Conservation (phyloP, 2,888 invertebrate species). For the Cheilosia grossa region DNA sequence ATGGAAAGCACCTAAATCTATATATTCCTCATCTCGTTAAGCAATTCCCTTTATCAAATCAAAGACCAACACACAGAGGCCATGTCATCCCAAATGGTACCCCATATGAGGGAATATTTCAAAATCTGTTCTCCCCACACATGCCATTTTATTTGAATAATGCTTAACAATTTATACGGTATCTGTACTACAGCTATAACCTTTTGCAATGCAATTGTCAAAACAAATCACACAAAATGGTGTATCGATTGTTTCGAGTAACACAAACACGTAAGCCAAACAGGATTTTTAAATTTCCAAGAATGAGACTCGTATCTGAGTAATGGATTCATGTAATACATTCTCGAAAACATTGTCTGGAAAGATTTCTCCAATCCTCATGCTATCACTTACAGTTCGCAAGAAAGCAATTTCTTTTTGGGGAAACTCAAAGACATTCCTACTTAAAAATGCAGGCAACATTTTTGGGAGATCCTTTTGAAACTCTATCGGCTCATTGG, state of each 20-base stretch:
- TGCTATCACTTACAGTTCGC: not conserved
- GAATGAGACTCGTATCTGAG: slow-evolving; percentile 19
- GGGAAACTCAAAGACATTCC: not conserved
- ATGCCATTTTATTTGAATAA: slow-evolving; percentile 33
- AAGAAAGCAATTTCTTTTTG: not conserved
- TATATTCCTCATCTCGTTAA: too few species aligned
- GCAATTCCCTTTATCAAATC: too few species aligned
- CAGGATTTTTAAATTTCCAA: slow-evolving; percentile 20
- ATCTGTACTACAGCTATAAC: not conserved
- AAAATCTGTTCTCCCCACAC: not conserved
- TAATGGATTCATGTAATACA: slow-evolving; percentile 39
- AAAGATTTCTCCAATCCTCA: not conserved
- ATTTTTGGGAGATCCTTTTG: not conserved
- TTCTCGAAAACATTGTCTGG: not conserved
- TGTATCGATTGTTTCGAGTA: slow-evolving; percentile 20
- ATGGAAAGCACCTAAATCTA: too few species aligned
- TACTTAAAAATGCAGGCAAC: not conserved
- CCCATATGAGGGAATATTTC: not conserved
- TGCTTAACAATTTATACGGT: slow-evolving; percentile 12
- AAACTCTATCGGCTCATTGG: slow-evolving; percentile 6
- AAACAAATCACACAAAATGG: slow-evolving; percentile 19
- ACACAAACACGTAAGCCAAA: slow-evolving; percentile 21
- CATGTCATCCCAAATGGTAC: not conserved
- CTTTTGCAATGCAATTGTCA: slow-evolving; percentile 3
- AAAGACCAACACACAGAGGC: not conserved